Base-by-base conservation (phyloP, 2,888 invertebrate genomes). In the Thymelicus sylvestris region DNA sequence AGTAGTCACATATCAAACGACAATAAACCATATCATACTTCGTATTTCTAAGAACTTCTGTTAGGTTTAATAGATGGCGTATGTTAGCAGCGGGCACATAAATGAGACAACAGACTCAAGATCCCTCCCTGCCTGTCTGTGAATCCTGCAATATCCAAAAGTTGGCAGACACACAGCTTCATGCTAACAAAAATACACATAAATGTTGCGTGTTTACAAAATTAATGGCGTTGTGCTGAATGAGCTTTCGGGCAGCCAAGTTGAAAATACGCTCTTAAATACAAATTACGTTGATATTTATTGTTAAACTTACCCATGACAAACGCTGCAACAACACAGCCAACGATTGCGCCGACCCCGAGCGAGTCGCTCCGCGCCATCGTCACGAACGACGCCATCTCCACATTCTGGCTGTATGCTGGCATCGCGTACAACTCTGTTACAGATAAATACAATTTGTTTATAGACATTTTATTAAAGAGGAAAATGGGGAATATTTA, bases 381-480 rank as follows among this genome's bases (percentile, higher is more conserved):
- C 0, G 89, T 90, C 15, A 92, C 90, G 74, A 93, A 93, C 0
- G 93, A 92, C 0, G 93, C 93, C 91, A 90, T 90, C 76, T 93
- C 92, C 61, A 92, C 88, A 73, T 86, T 90, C 66, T 91, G 88
- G 39, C 86, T 90, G 81, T 92, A 92, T 1, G 93, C 93, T 24
- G 92, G 92, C 88, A 93, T 86, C 12, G 93, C 92, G 76, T 91
- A 83, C 7, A 93, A 71, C 75, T 93, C 93, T 93, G 83, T 38
- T 73, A 75, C 64, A 44, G 4, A 44, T 12, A 44, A 44, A 44
- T 44, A 31, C 8, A 2, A 12, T 44, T 44, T 8, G 7, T 44
- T 12, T 12, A 12, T 10, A 12, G 12, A 12, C 8, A 44, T 10
- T 44, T 44, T 2, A 44, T 2, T 44, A 41, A 41, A 41, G 44